Percentiles rank a stretch among this genome's conserved stretches.
Conservation (phyloP, 37 sponge, comb jelly and placozoan genomes). For the Mnemiopsis leidyi region DNA sequence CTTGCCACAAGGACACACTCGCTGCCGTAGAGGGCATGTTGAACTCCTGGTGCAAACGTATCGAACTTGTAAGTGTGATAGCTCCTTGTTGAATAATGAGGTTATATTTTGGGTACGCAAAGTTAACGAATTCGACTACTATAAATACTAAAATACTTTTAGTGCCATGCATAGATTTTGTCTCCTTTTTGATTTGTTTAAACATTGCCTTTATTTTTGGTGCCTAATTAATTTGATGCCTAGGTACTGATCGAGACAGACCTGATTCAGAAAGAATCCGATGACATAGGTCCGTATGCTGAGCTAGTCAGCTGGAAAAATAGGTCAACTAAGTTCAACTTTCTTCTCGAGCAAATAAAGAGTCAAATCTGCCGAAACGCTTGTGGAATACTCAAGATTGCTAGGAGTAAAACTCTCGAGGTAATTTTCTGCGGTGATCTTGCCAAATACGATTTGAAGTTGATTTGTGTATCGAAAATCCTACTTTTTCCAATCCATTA, state of each 20-base stretch:
- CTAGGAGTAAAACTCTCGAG: slow-evolving; percentile 88
- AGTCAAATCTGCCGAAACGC: slow-evolving; percentile 77
- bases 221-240: too few relatives aligned
- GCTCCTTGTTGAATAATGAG: too few relatives aligned
- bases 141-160: neutral
- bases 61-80: slow-evolving; percentile 78
- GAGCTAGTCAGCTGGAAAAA: slow-evolving; percentile 97
- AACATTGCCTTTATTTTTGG: too few relatives aligned
- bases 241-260: slow-evolving; percentile 87
- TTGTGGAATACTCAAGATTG: slow-evolving; percentile 75
- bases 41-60: slow-evolving; percentile 81
- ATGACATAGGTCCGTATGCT: slow-evolving; percentile 85
- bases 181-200: too few relatives aligned
- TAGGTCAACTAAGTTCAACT: slow-evolving; percentile 87
- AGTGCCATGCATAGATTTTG: too few relatives aligned
- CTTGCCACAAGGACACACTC: slow-evolving; percentile 72
- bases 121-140: too few relatives aligned
- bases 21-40: slow-evolving; percentile 75
- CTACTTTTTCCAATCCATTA: too few relatives aligned
- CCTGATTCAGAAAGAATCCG: slow-evolving; percentile 94
- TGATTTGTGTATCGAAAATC: too few relatives aligned
- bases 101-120: too few relatives aligned
- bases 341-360: slow-evolving; percentile 87
- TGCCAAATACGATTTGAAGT: too few relatives aligned
- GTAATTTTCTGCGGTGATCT: slow-evolving; percentile 64